Conservation (phyloP, 2,888 invertebrate species). For the Nasonovia ribisnigri region DNA sequence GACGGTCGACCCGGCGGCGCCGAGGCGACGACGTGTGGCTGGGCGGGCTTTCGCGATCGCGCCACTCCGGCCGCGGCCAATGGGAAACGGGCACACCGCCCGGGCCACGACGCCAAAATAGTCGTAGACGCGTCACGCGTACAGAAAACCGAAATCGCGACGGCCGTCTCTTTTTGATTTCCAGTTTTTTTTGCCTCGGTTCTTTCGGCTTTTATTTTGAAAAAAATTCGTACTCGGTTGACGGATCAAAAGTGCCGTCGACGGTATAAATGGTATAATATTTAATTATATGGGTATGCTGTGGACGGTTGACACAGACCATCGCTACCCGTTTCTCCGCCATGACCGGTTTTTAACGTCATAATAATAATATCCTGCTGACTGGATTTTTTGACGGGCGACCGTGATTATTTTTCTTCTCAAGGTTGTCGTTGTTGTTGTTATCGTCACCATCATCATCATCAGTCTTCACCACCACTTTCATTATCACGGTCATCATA, state of each 20-base stretch:
- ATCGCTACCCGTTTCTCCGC: neutral
- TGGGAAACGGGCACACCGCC: conserved; percentile 32
- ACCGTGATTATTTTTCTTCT: neutral
- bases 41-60: conserved; percentile 40
- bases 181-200: neutral
- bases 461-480: neutral
- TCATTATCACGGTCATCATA: neutral
- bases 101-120: neutral
- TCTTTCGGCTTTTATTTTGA: neutral
- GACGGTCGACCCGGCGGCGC: neutral
- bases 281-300: neutral
- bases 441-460: neutral
- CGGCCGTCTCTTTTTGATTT: neutral
- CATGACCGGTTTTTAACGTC: neutral
- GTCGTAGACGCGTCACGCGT: neutral
- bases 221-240: neutral
- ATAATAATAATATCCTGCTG: neutral
- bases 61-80: conserved; percentile 47
- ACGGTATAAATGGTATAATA: too few species aligned
- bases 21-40: neutral
- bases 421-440: conserved; percentile 5
- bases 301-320: neutral
- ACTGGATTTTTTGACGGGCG: neutral
- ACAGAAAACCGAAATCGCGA: neutral
- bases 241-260: neutral